A percentile compares a stretch with the other conserved stretches of the same genome.
Conservation (phyloP, 2,797 vertebrate genomes). For the Propithecus perrieri region DNA sequence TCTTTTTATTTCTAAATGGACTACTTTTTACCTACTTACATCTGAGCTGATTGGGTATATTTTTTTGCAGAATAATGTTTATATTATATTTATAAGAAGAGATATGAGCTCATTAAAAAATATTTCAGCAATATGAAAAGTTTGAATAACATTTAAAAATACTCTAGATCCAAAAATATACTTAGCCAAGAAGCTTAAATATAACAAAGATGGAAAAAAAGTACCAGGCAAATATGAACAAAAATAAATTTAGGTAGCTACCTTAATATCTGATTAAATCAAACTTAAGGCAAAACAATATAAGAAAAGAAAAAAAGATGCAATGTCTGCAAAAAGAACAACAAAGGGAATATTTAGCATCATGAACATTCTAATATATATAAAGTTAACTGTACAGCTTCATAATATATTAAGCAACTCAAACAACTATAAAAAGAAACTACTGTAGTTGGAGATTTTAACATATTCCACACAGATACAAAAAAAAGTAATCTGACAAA, state of each 20-base stretch:
- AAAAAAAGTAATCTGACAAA: background rate
- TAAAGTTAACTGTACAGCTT: background rate
- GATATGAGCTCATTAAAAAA: background rate
- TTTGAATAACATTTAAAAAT: background rate
- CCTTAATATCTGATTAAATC: background rate
- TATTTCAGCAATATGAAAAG: background rate
- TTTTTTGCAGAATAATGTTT: slow-evolving; percentile 8
- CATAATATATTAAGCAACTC: background rate
- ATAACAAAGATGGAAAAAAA: background rate
- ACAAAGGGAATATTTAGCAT: background rate
- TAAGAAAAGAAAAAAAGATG: background rate
- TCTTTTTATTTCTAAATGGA: background rate
- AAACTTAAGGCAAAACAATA: slow-evolving; percentile 14
- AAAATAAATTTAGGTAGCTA: background rate
- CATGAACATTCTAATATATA: background rate
- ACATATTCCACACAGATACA: background rate
- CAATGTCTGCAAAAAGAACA: background rate
- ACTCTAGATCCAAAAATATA: background rate
- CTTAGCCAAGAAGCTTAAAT: background rate
- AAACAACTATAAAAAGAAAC: background rate
- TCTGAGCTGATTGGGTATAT: background rate
- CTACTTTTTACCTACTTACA: background rate
- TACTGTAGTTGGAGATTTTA: background rate
- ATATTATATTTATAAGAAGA: background rate
- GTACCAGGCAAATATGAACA: background rate